Base-by-base conservation (phyloP, 2,888 invertebrate species). In the Pammene fasciana region DNA sequence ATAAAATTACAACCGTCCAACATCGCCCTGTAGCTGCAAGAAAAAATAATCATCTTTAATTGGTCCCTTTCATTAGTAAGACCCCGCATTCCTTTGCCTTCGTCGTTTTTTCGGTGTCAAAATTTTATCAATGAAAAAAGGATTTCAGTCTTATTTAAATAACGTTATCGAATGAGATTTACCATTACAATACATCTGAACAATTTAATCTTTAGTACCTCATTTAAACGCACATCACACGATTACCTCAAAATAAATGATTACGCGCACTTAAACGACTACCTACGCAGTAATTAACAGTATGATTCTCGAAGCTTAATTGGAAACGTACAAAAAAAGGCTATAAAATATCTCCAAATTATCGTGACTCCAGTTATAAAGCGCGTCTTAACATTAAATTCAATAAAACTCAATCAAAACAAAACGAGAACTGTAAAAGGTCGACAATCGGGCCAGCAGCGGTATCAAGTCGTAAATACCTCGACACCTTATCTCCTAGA, bases 31-130 rank as follows among this genome's bases (percentile, higher is more conserved):
- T 90, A 88, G 78, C 72, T 82, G 85, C 85, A 86, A 86, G 88
- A 89, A 92, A 91, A 91, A 91, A 92, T 89, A 86, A 90, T 88
- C 86, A 87, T 85, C 88, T 87, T 92, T 92, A 92, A 92, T 92
- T 92, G 92, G 90, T 86, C 83, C 90, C 92, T 89, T 92, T 92
- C 91, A 92, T 92, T 92, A 92, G 91, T 91, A 89, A 87, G 84
- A 83, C 86, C 79, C 85, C 85, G 89, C 92, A 92, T 92, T 92
- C 90, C 81, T 82, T 73, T 72, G 73, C 77, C 41, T 62, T 85
- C 83, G 82, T 88, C 85, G 85, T 90, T 92, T 90, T 90, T 90
- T 90, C 85, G 79, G 83, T 91, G 91, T 92, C 92, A 92, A 90
- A 88, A 83, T 86, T 89, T 92, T 91, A 92, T 92, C 92, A 92